Evolutionary conservation across 2,113 vertebrate species (phyloP).

Genomic region (Sphyrna mokarran): DNA sequence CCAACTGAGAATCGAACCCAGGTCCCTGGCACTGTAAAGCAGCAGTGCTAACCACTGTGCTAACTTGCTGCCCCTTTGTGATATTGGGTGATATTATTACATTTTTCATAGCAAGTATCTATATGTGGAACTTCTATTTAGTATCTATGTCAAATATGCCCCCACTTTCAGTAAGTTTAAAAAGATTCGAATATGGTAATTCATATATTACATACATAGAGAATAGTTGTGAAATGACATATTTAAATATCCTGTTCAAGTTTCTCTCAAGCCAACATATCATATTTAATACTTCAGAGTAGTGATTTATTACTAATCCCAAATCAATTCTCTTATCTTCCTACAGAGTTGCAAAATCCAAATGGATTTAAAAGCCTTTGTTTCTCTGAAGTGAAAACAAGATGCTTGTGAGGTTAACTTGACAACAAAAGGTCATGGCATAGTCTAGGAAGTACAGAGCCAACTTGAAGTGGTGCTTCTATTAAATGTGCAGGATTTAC

Average conservation of each 20-base stretch:
- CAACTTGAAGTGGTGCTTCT: slow-evolving; percentile 67
- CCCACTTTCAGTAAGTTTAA: not conserved
- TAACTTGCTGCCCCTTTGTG: too few species aligned
- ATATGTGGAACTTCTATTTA: not conserved
- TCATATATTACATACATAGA: not conserved
- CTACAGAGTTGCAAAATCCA: slow-evolving; percentile 50
- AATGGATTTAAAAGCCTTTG: slow-evolving; percentile 64
- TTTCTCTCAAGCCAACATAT: not conserved
- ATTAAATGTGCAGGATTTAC: slow-evolving; percentile 70
- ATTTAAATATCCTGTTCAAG: not conserved
- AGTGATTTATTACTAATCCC: slow-evolving; percentile 42
- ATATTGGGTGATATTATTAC: not conserved
- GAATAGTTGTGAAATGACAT: not conserved
- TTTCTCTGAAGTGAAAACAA: slow-evolving; percentile 52
- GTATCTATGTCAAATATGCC: not conserved
- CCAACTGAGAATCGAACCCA: too few species aligned
- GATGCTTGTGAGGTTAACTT: slow-evolving; percentile 60
- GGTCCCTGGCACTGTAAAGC: too few species aligned
- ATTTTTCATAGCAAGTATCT: not conserved
- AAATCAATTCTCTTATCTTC: slow-evolving; percentile 53
- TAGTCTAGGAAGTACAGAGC: slow-evolving; percentile 50
- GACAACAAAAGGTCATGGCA: slow-evolving; percentile 50
- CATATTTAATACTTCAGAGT: slow-evolving; percentile 63
- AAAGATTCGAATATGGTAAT: not conserved
- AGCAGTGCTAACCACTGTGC: too few species aligned